phyloP scores from a whole-genome alignment of 2,888 invertebrate genomes.

The Parnassius apollo region DNA sequence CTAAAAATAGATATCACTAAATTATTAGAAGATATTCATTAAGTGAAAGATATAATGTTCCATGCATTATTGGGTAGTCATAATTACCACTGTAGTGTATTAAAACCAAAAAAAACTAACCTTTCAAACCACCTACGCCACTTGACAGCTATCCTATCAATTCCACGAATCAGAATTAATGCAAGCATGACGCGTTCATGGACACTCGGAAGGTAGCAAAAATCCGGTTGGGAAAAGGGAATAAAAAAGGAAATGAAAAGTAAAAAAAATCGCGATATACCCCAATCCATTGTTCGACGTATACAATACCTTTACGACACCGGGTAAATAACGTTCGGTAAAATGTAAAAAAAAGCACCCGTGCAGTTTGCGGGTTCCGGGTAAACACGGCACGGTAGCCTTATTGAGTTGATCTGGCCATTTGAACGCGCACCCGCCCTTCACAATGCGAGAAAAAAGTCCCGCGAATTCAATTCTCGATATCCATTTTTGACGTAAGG shows the following conservation, averaged over 20 bases:
- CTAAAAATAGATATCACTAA: neutral
- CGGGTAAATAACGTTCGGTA: conserved; percentile 75
- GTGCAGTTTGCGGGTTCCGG: conserved; percentile 73
- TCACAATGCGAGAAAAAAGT: conserved; percentile 60
- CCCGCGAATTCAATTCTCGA: conserved; percentile 75
- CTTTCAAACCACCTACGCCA: conserved; percentile 29
- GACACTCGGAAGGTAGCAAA: conserved; percentile 48
- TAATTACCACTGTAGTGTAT: neutral
- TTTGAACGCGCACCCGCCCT: conserved; percentile 73
- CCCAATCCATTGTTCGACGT: conserved; percentile 65
- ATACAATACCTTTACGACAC: conserved; percentile 79
- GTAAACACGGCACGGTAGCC: conserved; percentile 76
- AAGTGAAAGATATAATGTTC: neutral
- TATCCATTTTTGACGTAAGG: conserved; percentile 79
- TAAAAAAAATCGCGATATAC: conserved; percentile 54
- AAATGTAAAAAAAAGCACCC: conserved; percentile 72
- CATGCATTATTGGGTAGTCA: neutral
- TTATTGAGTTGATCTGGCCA: conserved; percentile 80
- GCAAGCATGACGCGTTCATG: conserved; percentile 40
- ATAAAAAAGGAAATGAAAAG: conserved; percentile 27
- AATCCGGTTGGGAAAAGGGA: conserved; percentile 36
- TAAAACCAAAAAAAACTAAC: conserved; percentile 34
- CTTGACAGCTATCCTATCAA: conserved; percentile 44
- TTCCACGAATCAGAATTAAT: conserved; percentile 56
- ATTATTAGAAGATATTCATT: neutral